phyloP scores from a whole-genome alignment of 2,113 vertebrate genomes.

The Coracopsis vasa region DNA sequence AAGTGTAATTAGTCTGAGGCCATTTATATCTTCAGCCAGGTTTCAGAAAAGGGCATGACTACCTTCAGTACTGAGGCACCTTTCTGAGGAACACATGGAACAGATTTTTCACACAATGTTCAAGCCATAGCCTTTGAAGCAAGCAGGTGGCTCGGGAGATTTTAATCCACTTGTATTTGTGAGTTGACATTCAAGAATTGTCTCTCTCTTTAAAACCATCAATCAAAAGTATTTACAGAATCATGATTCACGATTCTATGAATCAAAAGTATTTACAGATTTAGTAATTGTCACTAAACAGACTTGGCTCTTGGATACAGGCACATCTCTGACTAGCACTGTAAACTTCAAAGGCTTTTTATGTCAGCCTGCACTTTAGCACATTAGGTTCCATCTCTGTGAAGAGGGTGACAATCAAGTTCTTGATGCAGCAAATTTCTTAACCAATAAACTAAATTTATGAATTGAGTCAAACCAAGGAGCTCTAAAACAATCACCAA shows the following conservation, averaged over 20 bases:
- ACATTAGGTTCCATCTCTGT: background rate
- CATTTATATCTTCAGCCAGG: background rate
- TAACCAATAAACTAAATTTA: background rate
- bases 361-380: background rate
- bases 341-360: background rate
- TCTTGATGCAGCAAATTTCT: background rate
- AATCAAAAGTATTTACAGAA: slow-evolving; percentile 13
- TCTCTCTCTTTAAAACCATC: background rate
- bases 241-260: background rate
- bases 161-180: background rate
- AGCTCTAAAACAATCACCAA: background rate
- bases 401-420: background rate
- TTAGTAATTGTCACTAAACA: background rate
- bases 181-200: background rate
- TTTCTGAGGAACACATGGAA: background rate
- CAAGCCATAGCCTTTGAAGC: background rate
- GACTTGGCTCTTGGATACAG: background rate
- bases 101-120: background rate
- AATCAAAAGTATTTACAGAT: background rate
- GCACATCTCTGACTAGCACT: background rate
- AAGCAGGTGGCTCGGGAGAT: background rate
- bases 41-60: background rate
- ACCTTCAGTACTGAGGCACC: background rate
- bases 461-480: background rate
- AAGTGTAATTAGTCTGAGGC: background rate